Evolutionary conservation across 2,113 vertebrate genomes (phyloP).

Genomic region (Eclectus roratus): DNA sequence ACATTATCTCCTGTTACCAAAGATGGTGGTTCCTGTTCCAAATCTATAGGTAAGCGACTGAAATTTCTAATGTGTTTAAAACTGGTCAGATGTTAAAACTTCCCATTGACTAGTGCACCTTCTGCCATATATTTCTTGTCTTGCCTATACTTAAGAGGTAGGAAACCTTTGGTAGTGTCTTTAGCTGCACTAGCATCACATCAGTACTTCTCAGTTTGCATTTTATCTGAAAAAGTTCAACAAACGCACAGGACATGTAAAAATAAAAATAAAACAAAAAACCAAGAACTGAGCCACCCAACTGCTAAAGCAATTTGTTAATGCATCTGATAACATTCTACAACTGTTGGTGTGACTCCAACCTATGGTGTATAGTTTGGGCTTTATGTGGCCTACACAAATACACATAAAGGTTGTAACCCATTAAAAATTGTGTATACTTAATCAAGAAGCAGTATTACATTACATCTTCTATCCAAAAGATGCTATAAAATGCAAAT

Average conservation of each 20-base stretch:
- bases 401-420: not conserved
- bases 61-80: not conserved
- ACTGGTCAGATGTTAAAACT: not conserved
- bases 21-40: not conserved
- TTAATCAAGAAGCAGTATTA: not conserved
- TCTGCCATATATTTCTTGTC: not conserved
- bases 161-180: not conserved
- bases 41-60: too few relatives aligned
- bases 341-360: not conserved
- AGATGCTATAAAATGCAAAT: not conserved
- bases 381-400: not conserved
- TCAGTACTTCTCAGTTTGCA: not conserved
- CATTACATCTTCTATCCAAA: not conserved
- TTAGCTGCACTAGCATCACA: fast-evolving
- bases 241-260: not conserved
- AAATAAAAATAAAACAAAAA: not conserved
- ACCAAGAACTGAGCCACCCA: not conserved
- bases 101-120: not conserved
- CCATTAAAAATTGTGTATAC: not conserved
- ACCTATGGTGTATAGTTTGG: not conserved
- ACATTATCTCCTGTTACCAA: not conserved
- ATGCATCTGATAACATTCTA: not conserved
- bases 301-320: not conserved
- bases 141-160: not conserved
- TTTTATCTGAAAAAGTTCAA: not conserved